Conservation (phyloP, 2,797 vertebrate species). For the Clarias fuscus region DNA sequence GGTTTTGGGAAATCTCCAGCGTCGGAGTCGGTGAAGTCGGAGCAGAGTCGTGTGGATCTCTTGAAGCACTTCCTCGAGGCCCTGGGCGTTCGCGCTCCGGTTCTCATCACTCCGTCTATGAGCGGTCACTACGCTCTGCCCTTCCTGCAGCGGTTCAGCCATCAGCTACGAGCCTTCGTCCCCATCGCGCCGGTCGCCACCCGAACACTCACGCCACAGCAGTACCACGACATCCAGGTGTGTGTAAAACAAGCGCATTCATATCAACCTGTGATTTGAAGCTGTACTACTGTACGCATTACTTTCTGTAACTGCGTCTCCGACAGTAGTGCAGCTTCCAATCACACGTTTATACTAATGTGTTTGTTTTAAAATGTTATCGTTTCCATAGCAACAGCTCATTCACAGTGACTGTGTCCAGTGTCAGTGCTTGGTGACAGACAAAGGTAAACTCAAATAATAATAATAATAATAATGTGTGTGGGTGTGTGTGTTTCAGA, state of each 20-base stretch:
- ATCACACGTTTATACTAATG: not conserved
- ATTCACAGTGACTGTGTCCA: no score
- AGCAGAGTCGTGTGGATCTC: slow-evolving; percentile 81
- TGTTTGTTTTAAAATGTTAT: not conserved
- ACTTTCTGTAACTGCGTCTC: not conserved
- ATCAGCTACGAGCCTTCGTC: slow-evolving; percentile 82
- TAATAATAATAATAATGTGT: not conserved
- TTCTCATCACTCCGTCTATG: slow-evolving; percentile 93
- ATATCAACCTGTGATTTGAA: not conserved
- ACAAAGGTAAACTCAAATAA: no score
- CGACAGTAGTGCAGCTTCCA: not conserved
- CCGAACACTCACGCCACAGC: slow-evolving; percentile 79
- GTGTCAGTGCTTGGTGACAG: no score
- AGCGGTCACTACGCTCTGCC: slow-evolving; percentile 91
- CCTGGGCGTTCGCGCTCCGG: slow-evolving; percentile 74
- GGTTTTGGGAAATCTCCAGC: slow-evolving; percentile 88
- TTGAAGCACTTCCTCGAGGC: slow-evolving; percentile 80
- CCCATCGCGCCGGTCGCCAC: slow-evolving; percentile 88
- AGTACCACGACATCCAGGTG: slow-evolving; percentile 87
- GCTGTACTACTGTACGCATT: no score
- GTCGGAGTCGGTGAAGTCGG: slow-evolving; percentile 72
- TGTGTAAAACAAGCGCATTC: not conserved
- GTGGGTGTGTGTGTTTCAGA: slow-evolving; percentile 30
- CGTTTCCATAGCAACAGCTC: no score
- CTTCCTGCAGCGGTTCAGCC: slow-evolving; percentile 81